These are phyloP conservation scores for Sinohyriopsis cumingii DNA, from an alignment of 2,888 invertebrate species.

Conservation along the genomic window DNA sequence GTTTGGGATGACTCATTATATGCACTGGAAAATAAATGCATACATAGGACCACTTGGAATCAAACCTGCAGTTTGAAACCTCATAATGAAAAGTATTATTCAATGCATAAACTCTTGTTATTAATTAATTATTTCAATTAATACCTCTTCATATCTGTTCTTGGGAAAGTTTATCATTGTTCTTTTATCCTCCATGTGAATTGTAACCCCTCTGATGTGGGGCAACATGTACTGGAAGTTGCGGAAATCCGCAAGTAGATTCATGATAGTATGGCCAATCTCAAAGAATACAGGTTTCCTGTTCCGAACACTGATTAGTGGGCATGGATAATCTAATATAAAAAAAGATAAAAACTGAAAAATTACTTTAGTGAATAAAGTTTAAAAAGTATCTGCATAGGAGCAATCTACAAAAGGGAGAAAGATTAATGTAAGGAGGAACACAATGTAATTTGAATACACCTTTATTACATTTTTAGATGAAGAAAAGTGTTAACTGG, in stretches of 20 bases:
- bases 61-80: too few relatives aligned
- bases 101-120: too few relatives aligned
- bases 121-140: constrained; percentile 10
- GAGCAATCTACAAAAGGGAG: neutral
- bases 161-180: constrained; percentile 84
- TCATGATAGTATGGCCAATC: constrained; percentile 90
- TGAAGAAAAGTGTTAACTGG: too few relatives aligned
- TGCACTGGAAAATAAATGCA: too few relatives aligned
- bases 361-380: neutral
- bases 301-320: constrained; percentile 83
- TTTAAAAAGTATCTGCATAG: neutral
- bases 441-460: neutral
- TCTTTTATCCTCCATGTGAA: constrained; percentile 87
- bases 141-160: constrained; percentile 77
- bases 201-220: constrained; percentile 82
- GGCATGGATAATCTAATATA: constrained; percentile 83
- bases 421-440: neutral
- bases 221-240: constrained; percentile 87
- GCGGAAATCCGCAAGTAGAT: constrained; percentile 87
- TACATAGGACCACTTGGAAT: too few relatives aligned
- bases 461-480: too few relatives aligned
- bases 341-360: constrained; percentile 1
- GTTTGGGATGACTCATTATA: too few relatives aligned
- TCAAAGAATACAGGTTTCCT: constrained; percentile 87
- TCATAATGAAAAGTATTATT: too few relatives aligned